Evolutionary conservation across 2,888 invertebrate genomes (phyloP), one percentile per base, ranked within the genome.

Genomic region (Sphaeridia pumilis): DNA sequence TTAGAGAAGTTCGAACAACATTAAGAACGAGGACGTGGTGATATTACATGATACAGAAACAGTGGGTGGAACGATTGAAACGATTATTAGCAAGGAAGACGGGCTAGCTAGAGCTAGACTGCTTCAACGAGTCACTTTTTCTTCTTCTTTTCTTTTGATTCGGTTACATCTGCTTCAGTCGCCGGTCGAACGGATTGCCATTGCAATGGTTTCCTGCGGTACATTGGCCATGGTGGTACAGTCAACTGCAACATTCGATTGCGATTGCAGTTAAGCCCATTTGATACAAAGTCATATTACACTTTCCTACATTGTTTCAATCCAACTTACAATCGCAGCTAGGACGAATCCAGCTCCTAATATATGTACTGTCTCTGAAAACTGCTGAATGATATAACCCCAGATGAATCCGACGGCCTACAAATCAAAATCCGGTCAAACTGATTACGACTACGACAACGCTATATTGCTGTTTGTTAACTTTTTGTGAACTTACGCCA

Each of bases 181-280:
- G 64, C 66, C 44, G 55, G 46, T 20, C 68, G 43, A 27, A 51
- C 65, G 20, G 72, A 88, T 69, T 88, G 89, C 94, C 94, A 94
- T 58, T 83, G 83, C 4, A 94, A 73, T 2, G 92, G 83, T 68
- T 87, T 87, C 58, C 80, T 80, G 58, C 92, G 78, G 68, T 89
- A 94, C 79, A 93, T 84, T 0, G 93, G 89, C 93, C 94, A 94
- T n/a, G 93, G 92, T 25, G 93, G 93, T 66, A 94, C 81, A 1
- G 90, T 89, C 42, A 92, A 70, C 82, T 82, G 65, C 3, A 69
- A 67, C 66, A 66, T 48, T 52, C 2, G n/a, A n/a, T n/a, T n/a
- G n/a, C 12, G 17, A 43, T 26, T 25, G 3, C 2, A 49, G 24
- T 25, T 22, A 17, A 12, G 3, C 14, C n/a, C 2, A 41, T 3